A percentile compares a stretch with the other conserved stretches of the same genome.
Evolutionary conservation across 2,797 vertebrate genomes (phyloP).

Genomic region (Acanthurus leucopareius): DNA sequence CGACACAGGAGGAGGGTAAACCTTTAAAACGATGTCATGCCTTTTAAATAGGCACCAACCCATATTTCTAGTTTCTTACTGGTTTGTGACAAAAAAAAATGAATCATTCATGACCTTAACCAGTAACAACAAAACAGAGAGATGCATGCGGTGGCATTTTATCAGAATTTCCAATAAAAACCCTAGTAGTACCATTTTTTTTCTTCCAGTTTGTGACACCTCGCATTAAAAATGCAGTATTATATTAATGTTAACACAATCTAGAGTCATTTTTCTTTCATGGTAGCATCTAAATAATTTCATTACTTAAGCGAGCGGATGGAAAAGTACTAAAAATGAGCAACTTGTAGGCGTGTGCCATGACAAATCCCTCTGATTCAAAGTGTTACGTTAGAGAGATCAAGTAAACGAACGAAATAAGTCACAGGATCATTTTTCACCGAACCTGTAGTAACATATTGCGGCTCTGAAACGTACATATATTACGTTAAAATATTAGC

Average conservation of each 20-base stretch:
- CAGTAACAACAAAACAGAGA: not conserved
- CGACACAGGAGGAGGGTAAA: constrained; percentile 17
- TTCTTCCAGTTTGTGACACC: not conserved
- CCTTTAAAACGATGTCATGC: constrained; percentile 15
- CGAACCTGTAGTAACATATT: too few species aligned
- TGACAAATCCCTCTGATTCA: not conserved
- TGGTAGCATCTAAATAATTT: not conserved
- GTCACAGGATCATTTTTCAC: not conserved
- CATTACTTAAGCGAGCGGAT: not conserved
- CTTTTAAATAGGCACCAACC: constrained; percentile 33
- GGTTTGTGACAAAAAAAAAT: not conserved
- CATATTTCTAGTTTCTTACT: constrained; percentile 3
- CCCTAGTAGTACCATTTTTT: not conserved
- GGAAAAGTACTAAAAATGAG: constrained; percentile 4
- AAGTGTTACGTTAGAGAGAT: not conserved
- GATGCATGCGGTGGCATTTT: not conserved
- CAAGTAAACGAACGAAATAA: not conserved
- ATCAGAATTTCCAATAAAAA: too few species aligned
- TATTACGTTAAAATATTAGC: too few species aligned
- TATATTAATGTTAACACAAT: not conserved
- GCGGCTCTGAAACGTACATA: fast-evolving
- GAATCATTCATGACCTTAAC: not conserved
- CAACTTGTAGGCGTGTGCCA: not conserved
- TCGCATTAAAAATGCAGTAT: too few species aligned
- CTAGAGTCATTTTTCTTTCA: not conserved